phyloP scores from a whole-genome alignment of 2,113 vertebrate species.

The Menidia beryllina region DNA sequence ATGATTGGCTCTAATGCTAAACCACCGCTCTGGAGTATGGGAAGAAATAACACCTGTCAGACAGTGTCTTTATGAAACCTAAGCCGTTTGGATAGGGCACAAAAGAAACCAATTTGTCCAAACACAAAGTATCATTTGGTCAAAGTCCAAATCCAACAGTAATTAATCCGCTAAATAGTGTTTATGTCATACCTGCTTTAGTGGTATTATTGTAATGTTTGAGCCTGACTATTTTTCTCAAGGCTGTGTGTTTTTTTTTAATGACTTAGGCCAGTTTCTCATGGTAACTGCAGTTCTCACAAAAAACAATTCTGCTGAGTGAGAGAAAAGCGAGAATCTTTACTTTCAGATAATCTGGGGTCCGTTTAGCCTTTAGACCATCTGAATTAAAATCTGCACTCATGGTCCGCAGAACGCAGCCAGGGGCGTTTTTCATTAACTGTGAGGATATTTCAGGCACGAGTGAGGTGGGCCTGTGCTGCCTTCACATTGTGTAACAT shows the following conservation, averaged over 20 bases:
- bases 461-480: conserved; percentile 29
- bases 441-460: conserved; percentile 13
- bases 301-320: neutral
- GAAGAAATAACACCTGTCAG: neutral
- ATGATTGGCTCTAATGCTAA: neutral
- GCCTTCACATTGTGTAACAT: conserved; percentile 27
- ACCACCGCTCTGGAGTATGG: neutral
- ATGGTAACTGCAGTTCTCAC: neutral
- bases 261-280: too few relatives aligned
- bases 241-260: too few relatives aligned
- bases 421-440: conserved; percentile 6
- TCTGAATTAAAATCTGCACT: neutral
- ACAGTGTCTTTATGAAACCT: neutral
- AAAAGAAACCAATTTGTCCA: neutral
- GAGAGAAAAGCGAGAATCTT: neutral
- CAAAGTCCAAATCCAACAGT: neutral
- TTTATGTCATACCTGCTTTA: neutral
- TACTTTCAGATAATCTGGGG: neutral
- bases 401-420: neutral
- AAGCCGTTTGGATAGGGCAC: too few relatives aligned
- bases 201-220: too few relatives aligned
- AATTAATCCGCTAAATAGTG: neutral
- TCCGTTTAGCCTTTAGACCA: neutral
- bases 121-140: neutral
- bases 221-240: too few relatives aligned